Conservation (phyloP, 2,888 invertebrate species). For the Leptopterna dolabrata region DNA sequence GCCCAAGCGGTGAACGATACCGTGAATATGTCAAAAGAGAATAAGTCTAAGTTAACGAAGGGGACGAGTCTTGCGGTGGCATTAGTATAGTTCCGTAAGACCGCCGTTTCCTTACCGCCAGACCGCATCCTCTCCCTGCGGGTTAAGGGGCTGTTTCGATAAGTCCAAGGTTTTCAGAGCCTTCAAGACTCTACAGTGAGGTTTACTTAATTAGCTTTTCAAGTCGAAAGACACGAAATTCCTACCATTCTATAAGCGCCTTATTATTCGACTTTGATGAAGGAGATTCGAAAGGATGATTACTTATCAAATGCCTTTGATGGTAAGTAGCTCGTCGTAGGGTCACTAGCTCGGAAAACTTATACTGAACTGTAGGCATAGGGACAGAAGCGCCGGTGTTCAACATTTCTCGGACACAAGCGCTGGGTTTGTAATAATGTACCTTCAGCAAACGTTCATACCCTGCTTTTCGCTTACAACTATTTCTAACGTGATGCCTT, state of each 20-base stretch:
- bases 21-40: not conserved
- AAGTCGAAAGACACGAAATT: not conserved
- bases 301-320: not conserved
- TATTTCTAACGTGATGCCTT: too few relatives aligned
- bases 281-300: not conserved
- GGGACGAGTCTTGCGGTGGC: not conserved
- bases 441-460: too few relatives aligned
- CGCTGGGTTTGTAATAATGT: too few relatives aligned
- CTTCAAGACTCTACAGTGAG: not conserved
- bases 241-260: not conserved
- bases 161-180: not conserved
- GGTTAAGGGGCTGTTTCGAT: not conserved
- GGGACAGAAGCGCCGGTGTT: too few relatives aligned
- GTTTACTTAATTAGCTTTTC: conserved; percentile 9
- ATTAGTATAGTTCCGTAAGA: not conserved
- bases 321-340: not conserved
- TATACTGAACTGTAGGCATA: not conserved
- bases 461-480: too few relatives aligned
- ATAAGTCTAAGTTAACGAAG: conserved; percentile 10
- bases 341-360: not conserved
- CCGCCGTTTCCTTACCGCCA: not conserved
- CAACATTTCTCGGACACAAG: too few relatives aligned
- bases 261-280: not conserved
- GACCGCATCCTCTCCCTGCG: conserved; percentile 17
- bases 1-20: not conserved